A percentile compares a stretch with the other conserved stretches of the same genome.
Evolutionary conservation across 2,888 invertebrate genomes (phyloP).

Genomic region (Synergus itoensis): DNA sequence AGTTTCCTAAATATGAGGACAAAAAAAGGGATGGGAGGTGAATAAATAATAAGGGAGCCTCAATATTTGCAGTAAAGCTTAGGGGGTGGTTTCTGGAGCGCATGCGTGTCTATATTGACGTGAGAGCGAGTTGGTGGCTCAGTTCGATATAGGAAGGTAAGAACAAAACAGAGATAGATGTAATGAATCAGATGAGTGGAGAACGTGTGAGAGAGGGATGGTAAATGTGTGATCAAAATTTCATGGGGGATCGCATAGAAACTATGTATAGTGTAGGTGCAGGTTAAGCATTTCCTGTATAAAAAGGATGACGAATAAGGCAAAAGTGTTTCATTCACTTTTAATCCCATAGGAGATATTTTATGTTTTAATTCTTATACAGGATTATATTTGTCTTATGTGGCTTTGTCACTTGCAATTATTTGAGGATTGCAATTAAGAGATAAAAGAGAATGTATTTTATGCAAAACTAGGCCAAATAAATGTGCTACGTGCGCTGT

Average conservation of each 20-base stretch:
- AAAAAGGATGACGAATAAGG: neutral
- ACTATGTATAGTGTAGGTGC: neutral
- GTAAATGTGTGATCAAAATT: slow-evolving; percentile 38
- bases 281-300: slow-evolving; percentile 24
- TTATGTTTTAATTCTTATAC: neutral
- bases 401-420: too few relatives aligned
- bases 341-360: neutral
- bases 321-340: neutral
- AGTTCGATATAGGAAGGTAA: slow-evolving; percentile 62
- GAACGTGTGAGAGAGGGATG: slow-evolving; percentile 15
- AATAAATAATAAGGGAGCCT: slow-evolving; percentile 49
- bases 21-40: slow-evolving; percentile 43
- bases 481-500: too few relatives aligned
- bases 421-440: too few relatives aligned
- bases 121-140: slow-evolving; percentile 60
- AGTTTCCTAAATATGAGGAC: neutral
- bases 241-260: slow-evolving; percentile 11
- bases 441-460: too few relatives aligned
- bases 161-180: slow-evolving; percentile 65
- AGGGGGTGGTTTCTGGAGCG: slow-evolving; percentile 58
- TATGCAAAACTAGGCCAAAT: too few relatives aligned
- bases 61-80: slow-evolving; percentile 28
- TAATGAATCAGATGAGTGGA: slow-evolving; percentile 43
- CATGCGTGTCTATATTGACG: slow-evolving; percentile 74
- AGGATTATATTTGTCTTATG: too few relatives aligned